phyloP scores from a whole-genome alignment of 2,888 invertebrate genomes.

The Ormyrus pomaceus region DNA sequence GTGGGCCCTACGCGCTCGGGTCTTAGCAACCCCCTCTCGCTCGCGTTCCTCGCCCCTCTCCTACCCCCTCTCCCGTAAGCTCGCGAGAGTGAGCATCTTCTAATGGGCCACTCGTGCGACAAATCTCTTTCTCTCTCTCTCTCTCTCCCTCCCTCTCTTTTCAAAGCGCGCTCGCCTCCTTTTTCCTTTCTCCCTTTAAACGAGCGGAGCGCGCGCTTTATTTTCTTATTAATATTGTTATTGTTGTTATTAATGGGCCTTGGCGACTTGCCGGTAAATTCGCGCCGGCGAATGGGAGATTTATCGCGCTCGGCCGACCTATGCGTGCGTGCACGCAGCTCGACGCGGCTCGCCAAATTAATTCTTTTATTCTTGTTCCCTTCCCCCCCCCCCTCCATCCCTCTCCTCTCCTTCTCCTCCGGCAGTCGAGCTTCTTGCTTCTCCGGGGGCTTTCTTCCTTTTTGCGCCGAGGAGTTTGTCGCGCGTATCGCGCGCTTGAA shows the following conservation, averaged over 20 bases:
- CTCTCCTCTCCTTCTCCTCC: too few relatives aligned
- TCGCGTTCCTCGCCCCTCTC: neutral
- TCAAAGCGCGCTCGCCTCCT: conserved; percentile 12
- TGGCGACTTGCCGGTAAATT: conserved; percentile 29
- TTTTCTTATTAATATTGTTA: conserved; percentile 54
- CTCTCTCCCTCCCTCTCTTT: neutral
- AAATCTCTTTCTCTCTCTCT: conserved; percentile 56
- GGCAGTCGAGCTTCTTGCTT: neutral
- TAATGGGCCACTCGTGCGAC: conserved; percentile 68
- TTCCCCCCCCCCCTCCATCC: neutral
- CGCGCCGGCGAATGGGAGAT: conserved; percentile 18
- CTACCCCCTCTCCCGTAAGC: neutral
- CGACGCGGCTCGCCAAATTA: conserved; percentile 36
- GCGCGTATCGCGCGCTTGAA: too few relatives aligned
- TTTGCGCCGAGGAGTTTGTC: neutral
- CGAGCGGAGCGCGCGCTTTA: conserved; percentile 4
- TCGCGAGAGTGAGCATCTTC: conserved; percentile 61
- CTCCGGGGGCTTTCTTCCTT: neutral
- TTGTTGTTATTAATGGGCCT: conserved; percentile 49
- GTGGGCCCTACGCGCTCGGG: conserved; percentile 52
- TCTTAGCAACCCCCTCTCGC: neutral
- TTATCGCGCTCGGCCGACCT: conserved; percentile 6
- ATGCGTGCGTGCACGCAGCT: neutral
- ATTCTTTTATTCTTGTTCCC: conserved; percentile 24
- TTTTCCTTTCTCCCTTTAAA: conserved; percentile 15